Evolutionary conservation across 2,113 vertebrate genomes (phyloP), one percentile per base, ranked within the genome.

Genomic region (Psettodes erumei): DNA sequence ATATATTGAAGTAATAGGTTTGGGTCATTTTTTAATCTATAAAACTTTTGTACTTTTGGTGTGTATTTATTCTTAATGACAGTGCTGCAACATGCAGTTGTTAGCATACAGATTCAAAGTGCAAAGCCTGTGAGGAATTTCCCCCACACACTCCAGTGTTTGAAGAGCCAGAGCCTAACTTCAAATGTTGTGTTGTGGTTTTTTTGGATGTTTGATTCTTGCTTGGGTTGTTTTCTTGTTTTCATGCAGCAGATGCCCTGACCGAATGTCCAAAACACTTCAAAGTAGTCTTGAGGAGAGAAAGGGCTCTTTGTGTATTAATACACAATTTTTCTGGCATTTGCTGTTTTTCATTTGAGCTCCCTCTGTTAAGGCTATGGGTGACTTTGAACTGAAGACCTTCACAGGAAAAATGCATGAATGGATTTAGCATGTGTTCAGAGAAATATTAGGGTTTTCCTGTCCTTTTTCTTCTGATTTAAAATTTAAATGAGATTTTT

Each of bases 181-280:
- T n/a, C n/a, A 28, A 11, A 25, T 35, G 8, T 51, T 50, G 5
- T 66, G 5, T 51, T 68, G 27, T 35, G 56, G 27, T 37, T 66
- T 7, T 38, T 32, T 33, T 48, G 42, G 10, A 67, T 5, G 1
- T 8, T 32, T 10, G 9, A 3, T 38, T 63, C 40, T 47, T 19
- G 27, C 19, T 32, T 13, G 1, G 5, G 23, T 25, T 13, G 15
- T 33, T 37, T 21, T 13, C 15, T 2, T 12, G 42, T 72, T 82
- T 63, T 68, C 33, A 56, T 77, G 47, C 61, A 43, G 2, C 45
- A 59, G 68, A 53, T 38, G 35, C 62, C 27, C 27, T 12, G 16
- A 33, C 19, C 28, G 55, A 60, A 66, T 56, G 30, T 64, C 48
- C 54, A 45, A 18, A 43, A 15, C 23, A 25, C 54, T 66, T 72